phyloP scores from a whole-genome alignment of 2,888 invertebrate genomes.

The Trichopoda pennipes region DNA sequence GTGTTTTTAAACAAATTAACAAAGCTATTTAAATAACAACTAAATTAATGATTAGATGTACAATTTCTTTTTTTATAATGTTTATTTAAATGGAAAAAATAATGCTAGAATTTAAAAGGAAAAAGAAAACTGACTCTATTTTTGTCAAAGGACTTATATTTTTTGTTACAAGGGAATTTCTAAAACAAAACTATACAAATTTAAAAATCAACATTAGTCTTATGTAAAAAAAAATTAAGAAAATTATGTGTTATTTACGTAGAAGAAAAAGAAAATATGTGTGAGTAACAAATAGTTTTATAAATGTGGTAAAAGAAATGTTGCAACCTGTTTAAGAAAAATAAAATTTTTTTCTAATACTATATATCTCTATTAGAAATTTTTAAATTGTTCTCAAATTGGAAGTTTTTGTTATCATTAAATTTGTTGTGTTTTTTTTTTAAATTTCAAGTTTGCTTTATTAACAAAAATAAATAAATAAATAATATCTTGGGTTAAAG shows the following conservation, averaged over 20 bases:
- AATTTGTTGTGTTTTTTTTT: no score
- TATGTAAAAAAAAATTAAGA: not conserved
- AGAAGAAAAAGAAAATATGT: not conserved
- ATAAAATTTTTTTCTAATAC: no score
- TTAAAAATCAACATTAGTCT: slow-evolving; percentile 21
- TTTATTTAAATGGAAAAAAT: slow-evolving; percentile 43
- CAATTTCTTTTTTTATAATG: slow-evolving; percentile 38
- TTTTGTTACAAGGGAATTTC: slow-evolving; percentile 64
- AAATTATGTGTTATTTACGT: not conserved
- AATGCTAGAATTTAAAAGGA: slow-evolving; percentile 9
- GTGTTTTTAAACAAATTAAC: slow-evolving; percentile 31
- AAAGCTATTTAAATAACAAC: slow-evolving; percentile 33
- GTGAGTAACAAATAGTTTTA: not conserved
- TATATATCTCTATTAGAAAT: no score
- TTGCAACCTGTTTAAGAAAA: no score
- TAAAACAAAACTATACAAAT: slow-evolving; percentile 38
- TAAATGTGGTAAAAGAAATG: no score
- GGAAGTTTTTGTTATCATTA: no score
- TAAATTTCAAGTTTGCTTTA: no score
- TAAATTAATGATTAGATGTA: slow-evolving; percentile 5
- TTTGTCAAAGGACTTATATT: slow-evolving; percentile 48
- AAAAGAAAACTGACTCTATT: slow-evolving; percentile 4
- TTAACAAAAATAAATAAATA: no score
- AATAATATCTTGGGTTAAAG: no score
- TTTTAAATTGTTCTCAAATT: no score